Evolutionary conservation across 2,113 vertebrate species (phyloP).

Genomic region (Cyanocitta stelleri): DNA sequence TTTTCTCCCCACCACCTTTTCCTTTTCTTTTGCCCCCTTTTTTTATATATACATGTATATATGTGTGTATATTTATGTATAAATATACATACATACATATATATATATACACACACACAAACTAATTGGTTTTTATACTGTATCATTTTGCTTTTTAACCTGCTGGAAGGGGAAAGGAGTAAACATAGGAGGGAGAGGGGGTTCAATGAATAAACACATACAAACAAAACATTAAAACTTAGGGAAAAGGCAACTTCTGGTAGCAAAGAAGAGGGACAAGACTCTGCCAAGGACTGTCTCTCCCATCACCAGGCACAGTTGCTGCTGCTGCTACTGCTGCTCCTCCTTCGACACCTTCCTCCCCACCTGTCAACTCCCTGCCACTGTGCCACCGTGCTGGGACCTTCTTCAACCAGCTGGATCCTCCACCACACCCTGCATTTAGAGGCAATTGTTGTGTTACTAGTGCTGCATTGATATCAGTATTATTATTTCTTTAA

Average conservation of each 20-base stretch:
- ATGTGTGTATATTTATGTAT: conserved; percentile 20
- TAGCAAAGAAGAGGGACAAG: conserved; percentile 62
- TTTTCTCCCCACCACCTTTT: conserved; percentile 19
- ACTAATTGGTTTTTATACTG: conserved; percentile 10
- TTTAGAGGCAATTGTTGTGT: conserved; percentile 68
- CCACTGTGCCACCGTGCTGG: conserved; percentile 49
- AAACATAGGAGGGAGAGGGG: conserved; percentile 57
- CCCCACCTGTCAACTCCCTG: conserved; percentile 33
- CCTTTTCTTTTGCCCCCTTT: conserved; percentile 21
- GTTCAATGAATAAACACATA: conserved; percentile 57
- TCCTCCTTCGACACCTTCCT: conserved; percentile 31
- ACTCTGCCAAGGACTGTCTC: conserved; percentile 61
- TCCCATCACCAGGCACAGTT: conserved; percentile 42
- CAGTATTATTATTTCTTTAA: conserved; percentile 69
- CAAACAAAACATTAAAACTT: conserved; percentile 60
- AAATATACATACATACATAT: conserved; percentile 14
- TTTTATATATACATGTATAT: conserved; percentile 46
- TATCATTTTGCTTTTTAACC: conserved; percentile 56
- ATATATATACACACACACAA: not conserved
- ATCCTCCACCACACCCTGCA: conserved; percentile 59
- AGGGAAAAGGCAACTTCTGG: conserved; percentile 64
- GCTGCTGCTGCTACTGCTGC: conserved; percentile 41
- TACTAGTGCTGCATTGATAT: conserved; percentile 68
- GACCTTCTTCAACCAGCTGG: conserved; percentile 62
- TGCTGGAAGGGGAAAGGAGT: conserved; percentile 66